A percentile compares a stretch with the other conserved stretches of the same genome.
Conservation (phyloP, 2,797 vertebrate species). For the Pygocentrus nattereri region DNA sequence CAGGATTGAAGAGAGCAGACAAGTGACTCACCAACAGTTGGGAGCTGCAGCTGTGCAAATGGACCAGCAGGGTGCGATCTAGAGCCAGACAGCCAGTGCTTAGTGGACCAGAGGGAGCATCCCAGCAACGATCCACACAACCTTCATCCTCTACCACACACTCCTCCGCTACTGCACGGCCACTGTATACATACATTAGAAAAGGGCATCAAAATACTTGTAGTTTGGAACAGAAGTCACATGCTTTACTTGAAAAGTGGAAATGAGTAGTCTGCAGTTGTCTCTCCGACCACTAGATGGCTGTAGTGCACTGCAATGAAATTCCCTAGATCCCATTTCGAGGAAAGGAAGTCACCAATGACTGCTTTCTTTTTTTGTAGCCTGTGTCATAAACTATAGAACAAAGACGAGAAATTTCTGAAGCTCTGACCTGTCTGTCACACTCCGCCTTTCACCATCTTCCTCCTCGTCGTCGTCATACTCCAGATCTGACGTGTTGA, state of each 20-base stretch:
- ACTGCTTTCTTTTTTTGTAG: neutral
- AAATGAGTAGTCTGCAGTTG: neutral
- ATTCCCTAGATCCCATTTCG: neutral
- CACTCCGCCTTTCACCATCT: conserved; percentile 53
- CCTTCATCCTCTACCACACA: conserved; percentile 58
- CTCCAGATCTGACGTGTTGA: conserved; percentile 87
- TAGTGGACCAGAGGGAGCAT: conserved; percentile 77
- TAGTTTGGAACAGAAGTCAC: neutral
- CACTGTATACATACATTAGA: conserved; percentile 47
- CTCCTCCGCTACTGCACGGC: conserved; percentile 52
- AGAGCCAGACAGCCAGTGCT: conserved; percentile 85
- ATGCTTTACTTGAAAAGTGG: neutral
- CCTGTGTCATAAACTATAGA: neutral
- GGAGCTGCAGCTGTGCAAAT: conserved; percentile 87
- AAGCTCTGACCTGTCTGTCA: conserved; percentile 69
- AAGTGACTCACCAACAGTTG: conserved; percentile 87
- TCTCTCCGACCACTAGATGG: conserved; percentile 60
- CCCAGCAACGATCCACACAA: conserved; percentile 70
- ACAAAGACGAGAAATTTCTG: neutral
- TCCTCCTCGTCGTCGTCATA: conserved; percentile 73
- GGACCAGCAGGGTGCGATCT: conserved; percentile 86
- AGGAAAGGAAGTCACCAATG: neutral
- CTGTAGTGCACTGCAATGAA: conserved; percentile 24
- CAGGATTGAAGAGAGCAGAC: neutral
- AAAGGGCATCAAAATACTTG: neutral